phyloP scores from a whole-genome alignment of 2,113 vertebrate genomes.

The Plecturocebus donacophilus region DNA sequence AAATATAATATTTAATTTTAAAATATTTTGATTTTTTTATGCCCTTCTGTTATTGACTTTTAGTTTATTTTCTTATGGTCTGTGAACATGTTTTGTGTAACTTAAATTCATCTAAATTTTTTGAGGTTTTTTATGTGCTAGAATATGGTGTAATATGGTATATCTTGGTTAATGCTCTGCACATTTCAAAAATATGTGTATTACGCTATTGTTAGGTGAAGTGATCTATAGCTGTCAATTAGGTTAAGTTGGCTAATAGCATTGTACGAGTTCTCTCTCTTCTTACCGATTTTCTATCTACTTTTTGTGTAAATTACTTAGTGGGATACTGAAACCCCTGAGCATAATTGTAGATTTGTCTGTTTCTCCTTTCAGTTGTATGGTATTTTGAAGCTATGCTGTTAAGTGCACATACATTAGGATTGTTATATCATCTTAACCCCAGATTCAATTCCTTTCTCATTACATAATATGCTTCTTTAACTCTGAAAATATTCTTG shows the following conservation, averaged over 20 bases:
- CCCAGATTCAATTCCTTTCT: neutral
- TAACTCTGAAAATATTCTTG: neutral
- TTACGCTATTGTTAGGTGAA: neutral
- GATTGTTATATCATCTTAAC: neutral
- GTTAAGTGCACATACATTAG: neutral
- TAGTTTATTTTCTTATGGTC: neutral
- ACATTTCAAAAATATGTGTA: neutral
- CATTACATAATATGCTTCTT: neutral
- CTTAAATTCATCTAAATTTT: neutral
- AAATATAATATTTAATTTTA: neutral
- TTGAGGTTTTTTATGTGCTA: neutral
- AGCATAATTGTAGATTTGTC: neutral
- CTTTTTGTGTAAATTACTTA: neutral
- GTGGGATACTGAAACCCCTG: neutral
- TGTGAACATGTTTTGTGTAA: neutral
- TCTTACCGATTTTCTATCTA: neutral
- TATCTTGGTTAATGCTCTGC: neutral
- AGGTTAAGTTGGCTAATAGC: neutral
- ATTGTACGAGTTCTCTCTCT: neutral
- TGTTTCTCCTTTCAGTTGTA: neutral
- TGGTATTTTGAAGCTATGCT: neutral
- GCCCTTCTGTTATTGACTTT: neutral
- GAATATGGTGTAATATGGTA: neutral
- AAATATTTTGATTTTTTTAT: slow-evolving; percentile 12
- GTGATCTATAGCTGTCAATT: neutral